These are phyloP conservation scores for Glyptemys insculpta DNA, from an alignment of 2,797 vertebrate genomes.

Conservation along the genomic window DNA sequence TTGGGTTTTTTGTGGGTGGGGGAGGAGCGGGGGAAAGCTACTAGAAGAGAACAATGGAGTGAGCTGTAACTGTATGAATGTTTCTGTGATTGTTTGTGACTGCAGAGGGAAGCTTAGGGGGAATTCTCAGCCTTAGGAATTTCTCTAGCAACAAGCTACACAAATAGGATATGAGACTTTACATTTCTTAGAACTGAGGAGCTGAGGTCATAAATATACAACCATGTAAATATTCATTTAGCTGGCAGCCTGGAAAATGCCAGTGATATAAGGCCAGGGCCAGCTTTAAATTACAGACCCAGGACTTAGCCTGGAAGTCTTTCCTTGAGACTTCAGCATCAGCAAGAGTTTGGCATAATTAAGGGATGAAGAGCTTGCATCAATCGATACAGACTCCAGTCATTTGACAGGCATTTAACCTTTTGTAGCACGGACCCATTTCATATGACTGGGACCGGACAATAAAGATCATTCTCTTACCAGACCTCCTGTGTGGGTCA, in stretches of 20 bases:
- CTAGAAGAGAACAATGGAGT: background rate
- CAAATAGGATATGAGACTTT: background rate
- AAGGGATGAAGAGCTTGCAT: background rate
- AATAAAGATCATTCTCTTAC: fast-evolving
- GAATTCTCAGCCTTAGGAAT: background rate
- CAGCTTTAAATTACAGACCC: background rate
- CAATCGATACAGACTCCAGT: fast-evolving
- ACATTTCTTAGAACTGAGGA: background rate
- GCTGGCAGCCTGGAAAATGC: background rate
- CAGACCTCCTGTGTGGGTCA: background rate
- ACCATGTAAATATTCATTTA: background rate
- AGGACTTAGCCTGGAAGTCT: background rate
- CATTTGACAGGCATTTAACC: background rate
- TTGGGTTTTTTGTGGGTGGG: background rate
- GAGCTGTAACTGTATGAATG: background rate
- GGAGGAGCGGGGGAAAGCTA: no score
- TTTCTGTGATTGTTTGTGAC: background rate
- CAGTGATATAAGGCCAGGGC: background rate
- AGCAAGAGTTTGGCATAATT: background rate
- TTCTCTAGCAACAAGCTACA: background rate
- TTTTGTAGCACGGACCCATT: fast-evolving
- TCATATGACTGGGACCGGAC: fast-evolving
- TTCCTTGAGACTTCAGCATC: background rate
- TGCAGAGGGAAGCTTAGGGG: background rate
- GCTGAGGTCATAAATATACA: background rate